Percentiles rank a stretch among this genome's conserved stretches.
phyloP scores from a whole-genome alignment of 2,113 vertebrate species.

The Microcebus ravelobensis region DNA sequence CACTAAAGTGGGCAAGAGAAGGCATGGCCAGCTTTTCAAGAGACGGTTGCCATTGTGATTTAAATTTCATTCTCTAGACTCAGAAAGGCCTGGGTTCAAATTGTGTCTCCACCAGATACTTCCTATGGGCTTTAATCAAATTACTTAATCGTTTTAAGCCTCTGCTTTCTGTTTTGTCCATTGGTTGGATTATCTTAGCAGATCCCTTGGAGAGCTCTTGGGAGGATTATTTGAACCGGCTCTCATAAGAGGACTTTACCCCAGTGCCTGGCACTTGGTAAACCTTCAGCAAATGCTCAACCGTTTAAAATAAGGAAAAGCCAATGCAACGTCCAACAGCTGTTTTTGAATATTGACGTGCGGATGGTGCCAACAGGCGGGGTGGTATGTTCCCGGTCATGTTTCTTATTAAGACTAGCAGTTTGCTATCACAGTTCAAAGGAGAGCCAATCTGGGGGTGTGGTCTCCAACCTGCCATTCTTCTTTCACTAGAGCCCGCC shows the following conservation, averaged over 20 bases:
- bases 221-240: background rate
- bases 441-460: background rate
- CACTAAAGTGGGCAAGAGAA: background rate
- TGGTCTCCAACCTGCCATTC: background rate
- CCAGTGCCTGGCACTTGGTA: background rate
- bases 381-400: background rate
- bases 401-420: constrained; percentile 41
- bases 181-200: background rate
- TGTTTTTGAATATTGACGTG: background rate
- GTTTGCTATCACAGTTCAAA: background rate
- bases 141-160: background rate
- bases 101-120: background rate
- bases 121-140: background rate
- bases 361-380: background rate
- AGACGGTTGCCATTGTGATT: background rate
- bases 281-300: background rate
- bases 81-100: background rate
- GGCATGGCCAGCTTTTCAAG: background rate
- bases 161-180: background rate
- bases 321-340: rapidly evolving
- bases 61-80: background rate
- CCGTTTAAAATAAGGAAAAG: background rate
- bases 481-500: background rate
- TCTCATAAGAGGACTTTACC: background rate
- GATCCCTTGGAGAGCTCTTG: background rate